phyloP scores from a whole-genome alignment of 2,888 invertebrate species.

The Willowsia nigromaculata region DNA sequence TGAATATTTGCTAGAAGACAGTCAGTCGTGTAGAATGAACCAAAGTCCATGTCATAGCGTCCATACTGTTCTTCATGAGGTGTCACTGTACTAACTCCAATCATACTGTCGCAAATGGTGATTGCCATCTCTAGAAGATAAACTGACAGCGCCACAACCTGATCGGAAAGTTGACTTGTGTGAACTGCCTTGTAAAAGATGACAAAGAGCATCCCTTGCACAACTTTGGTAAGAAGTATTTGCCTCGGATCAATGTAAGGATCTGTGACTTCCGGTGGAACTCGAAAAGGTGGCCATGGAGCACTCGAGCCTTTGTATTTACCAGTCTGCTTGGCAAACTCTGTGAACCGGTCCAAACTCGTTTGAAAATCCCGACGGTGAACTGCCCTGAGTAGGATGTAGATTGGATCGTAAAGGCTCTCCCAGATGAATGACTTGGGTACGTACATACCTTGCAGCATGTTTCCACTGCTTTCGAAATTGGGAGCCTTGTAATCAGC shows the following conservation, averaged over 20 bases:
- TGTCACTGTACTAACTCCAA: constrained; percentile 79
- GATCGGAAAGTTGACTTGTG: constrained; percentile 88
- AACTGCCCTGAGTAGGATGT: constrained; percentile 93
- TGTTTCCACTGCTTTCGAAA: constrained; percentile 88
- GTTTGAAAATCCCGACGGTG: constrained; percentile 96
- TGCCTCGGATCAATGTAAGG: constrained; percentile 86
- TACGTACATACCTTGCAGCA: constrained; percentile 92
- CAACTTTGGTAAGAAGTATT: constrained; percentile 84
- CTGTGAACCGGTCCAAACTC: constrained; percentile 94
- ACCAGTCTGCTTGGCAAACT: constrained; percentile 85
- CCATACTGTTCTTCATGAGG: constrained; percentile 80
- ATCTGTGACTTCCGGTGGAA: constrained; percentile 85
- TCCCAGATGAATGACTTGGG: constrained; percentile 94
- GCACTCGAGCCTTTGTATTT: constrained; percentile 83
- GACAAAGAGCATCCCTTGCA: constrained; percentile 88
- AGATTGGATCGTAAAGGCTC: constrained; percentile 94
- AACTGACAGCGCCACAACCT: constrained; percentile 91
- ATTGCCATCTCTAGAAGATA: constrained; percentile 93
- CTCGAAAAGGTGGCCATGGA: constrained; percentile 91
- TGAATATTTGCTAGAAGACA: constrained; percentile 89
- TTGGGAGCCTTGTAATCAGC: constrained; percentile 94
- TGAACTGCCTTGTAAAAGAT: constrained; percentile 92
- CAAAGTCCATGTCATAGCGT: constrained; percentile 83
- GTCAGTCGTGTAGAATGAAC: constrained; percentile 87
- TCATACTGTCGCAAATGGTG: constrained; percentile 80